Evolutionary conservation across 2,113 vertebrate species (phyloP), one percentile per base, ranked within the genome.

Genomic region (Tapirus terrestris): DNA sequence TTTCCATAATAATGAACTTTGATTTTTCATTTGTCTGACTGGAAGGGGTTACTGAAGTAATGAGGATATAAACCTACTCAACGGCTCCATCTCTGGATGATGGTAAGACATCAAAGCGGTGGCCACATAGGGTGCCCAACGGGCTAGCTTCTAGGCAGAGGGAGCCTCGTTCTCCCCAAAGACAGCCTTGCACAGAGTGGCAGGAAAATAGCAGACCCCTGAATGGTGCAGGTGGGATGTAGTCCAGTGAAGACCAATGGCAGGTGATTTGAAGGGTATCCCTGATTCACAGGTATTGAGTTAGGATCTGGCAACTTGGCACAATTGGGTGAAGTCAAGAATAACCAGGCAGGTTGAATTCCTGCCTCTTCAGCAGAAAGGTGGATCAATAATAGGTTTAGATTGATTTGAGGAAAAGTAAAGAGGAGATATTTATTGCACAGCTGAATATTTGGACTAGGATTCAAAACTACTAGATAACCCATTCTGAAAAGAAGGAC

Each of bases 1-100:
- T 95, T 98, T 89, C 53, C 98, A 95, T 95, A 97, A 60, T 88
- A 98, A 84, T 23, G 29, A 98, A 97, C 81, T 97, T 63, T 9
- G 2, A 13, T 77, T 29, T 88, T 85, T 92, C 95, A 98, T 97
- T 98, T 97, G 97, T 98, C n/a, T 96, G 29, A 76, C 33, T 67
- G 2, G 8, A 58, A 83, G 16, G 23, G 11, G 5, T 56, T 76
- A 39, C 11, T 70, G 31, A 77, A 76, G 39, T n/a, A 51, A 43
- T 81, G 8, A n/a, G 16, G 10, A 13, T 45, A 43, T 23, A 56
- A 63, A 11, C 17, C 61, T 70, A 27, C 5, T 68, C 21, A 21
- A n/a, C 17, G 29, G 23, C 13, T 83, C 43, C 84, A 73, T 72
- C 11, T 81, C 45, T 43, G 17, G 16, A 27, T 68, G 9, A 70